A percentile compares a stretch with the other conserved stretches of the same genome.
Conservation (phyloP, 1,140 invertebrate genomes). For the Maconellicoccus hirsutus region DNA sequence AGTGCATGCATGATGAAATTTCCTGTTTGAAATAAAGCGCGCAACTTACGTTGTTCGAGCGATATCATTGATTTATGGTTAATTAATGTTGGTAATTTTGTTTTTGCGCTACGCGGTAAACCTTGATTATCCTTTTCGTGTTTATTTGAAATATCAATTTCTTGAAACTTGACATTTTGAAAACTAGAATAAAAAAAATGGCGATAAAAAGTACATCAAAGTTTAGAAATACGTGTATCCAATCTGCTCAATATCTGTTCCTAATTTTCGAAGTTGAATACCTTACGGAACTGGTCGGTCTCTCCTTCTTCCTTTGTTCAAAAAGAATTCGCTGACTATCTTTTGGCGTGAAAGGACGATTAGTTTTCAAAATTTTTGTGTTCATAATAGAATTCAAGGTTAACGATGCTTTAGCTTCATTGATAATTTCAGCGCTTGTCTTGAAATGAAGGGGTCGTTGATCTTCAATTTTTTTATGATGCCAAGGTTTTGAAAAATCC, state of each 20-base stretch:
- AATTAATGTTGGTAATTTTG: background rate
- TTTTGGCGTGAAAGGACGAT: slow-evolving; percentile 65
- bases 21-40: background rate
- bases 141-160: slow-evolving; percentile 25
- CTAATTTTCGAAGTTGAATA: slow-evolving; percentile 33
- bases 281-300: slow-evolving; percentile 69
- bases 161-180: slow-evolving; percentile 30
- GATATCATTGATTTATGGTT: slow-evolving; percentile 16
- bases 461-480: background rate
- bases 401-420: slow-evolving; percentile 51
- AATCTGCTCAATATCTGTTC: too few species aligned
- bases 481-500: background rate
- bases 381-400: slow-evolving; percentile 32
- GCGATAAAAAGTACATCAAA: background rate
- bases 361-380: slow-evolving; percentile 47
- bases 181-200: slow-evolving; percentile 25
- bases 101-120: background rate
- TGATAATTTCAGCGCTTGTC: slow-evolving; percentile 51
- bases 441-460: slow-evolving; percentile 24
- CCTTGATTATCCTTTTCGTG: background rate
- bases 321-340: slow-evolving; percentile 59
- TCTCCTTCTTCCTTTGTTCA: slow-evolving; percentile 42
- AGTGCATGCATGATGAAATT: background rate
- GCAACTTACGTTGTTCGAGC: background rate
- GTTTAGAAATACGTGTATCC: background rate